Evolutionary conservation across 2,888 invertebrate genomes (phyloP).

Genomic region (Ecliptopera silaceata): DNA sequence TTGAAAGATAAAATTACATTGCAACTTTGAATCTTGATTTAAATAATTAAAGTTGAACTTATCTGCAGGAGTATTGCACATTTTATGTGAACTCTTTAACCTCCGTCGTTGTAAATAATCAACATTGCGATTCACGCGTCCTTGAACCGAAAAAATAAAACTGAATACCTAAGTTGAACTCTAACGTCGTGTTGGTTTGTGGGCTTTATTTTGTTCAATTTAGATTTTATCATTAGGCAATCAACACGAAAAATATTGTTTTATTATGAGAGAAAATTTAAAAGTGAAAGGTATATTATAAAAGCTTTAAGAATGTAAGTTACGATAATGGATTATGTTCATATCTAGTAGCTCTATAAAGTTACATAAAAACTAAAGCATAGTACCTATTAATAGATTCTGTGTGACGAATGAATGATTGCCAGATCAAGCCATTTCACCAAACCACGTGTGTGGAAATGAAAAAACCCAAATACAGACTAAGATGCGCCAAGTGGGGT

Average conservation of each 20-base stretch:
- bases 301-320: constrained; percentile 5
- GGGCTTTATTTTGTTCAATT: too few relatives aligned
- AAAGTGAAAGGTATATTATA: constrained; percentile 22
- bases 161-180: too few relatives aligned
- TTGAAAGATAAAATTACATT: too few relatives aligned
- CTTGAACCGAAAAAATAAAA: too few relatives aligned
- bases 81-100: too few relatives aligned
- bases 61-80: too few relatives aligned
- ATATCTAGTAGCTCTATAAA: neutral
- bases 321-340: neutral
- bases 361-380: neutral
- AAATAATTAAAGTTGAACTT: too few relatives aligned
- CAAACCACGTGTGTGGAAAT: constrained; percentile 25
- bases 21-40: too few relatives aligned
- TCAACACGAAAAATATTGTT: constrained; percentile 1
- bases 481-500: constrained; percentile 27
- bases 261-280: constrained; percentile 10
- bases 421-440: constrained; percentile 14
- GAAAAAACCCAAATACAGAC: constrained; percentile 19
- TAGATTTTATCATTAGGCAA: neutral
- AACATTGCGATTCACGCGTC: too few relatives aligned
- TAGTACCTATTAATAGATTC: neutral
- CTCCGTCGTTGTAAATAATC: too few relatives aligned
- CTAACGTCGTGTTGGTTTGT: too few relatives aligned
- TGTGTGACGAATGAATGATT: constrained; percentile 7